Evolutionary conservation across 1,140 invertebrate genomes (phyloP).

Genomic region (Ceratoteleas bidentatus): DNA sequence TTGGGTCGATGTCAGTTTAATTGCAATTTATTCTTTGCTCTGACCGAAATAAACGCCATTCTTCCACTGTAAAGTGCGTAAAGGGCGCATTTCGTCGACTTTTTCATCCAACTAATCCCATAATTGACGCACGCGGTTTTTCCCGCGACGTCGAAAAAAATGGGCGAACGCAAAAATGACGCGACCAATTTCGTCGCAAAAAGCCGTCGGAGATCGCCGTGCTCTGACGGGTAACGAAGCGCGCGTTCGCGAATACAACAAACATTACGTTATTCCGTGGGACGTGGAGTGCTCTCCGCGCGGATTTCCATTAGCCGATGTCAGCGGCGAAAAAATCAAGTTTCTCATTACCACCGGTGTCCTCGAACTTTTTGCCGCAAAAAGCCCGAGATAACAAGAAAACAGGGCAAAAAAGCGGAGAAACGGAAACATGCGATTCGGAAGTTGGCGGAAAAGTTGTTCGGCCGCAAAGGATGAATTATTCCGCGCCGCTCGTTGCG

Average conservation of each 20-base stretch:
- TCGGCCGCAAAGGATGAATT: conserved; percentile 36
- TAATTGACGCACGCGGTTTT: no score
- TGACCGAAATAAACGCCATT: no score
- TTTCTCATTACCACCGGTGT: conserved; percentile 32
- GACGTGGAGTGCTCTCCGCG: conserved; percentile 15
- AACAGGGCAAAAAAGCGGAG: conserved; percentile 5
- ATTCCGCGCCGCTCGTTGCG: conserved; percentile 29
- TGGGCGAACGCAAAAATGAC: neutral
- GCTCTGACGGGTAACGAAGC: neutral
- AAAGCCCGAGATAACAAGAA: conserved; percentile 3
- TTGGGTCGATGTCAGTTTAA: conserved; percentile 1
- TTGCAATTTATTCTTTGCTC: conserved; percentile 2
- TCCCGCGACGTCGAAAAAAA: no score
- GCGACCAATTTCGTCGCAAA: neutral
- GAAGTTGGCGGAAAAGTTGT: conserved; percentile 40
- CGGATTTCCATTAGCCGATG: conserved; percentile 30
- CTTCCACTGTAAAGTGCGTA: no score
- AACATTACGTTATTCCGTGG: neutral
- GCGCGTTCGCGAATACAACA: neutral
- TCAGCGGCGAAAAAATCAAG: conserved; percentile 29
- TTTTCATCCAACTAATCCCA: no score
- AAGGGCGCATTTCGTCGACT: no score
- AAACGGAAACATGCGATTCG: conserved; percentile 24
- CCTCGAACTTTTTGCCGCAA: conserved; percentile 23
- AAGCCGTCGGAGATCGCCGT: neutral